These are phyloP conservation scores for Chaenodraco wilsoni DNA, from an alignment of 2,797 vertebrate genomes.

Conservation along the genomic window DNA sequence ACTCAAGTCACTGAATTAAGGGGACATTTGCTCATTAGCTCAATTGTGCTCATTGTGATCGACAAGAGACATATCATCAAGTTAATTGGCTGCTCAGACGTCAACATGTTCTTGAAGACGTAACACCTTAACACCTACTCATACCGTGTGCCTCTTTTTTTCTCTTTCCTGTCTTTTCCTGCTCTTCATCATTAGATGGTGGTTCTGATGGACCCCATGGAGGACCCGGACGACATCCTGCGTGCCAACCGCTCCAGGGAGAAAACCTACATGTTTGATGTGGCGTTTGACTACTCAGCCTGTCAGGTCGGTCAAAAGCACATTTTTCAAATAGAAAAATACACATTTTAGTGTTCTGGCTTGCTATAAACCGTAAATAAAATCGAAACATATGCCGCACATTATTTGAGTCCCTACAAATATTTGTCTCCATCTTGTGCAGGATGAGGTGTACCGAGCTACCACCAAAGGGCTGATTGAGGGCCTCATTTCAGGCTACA, in stretches of 20 bases:
- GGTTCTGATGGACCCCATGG: conserved; percentile 93
- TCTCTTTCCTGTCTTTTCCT: neutral
- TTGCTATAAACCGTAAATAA: neutral
- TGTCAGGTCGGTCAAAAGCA: conserved; percentile 80
- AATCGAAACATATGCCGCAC: neutral
- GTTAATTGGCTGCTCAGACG: conserved; percentile 2
- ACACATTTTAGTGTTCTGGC: neutral
- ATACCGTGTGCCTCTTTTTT: neutral
- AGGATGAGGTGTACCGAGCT: conserved; percentile 92
- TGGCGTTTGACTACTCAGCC: conserved; percentile 90
- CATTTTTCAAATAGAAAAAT: neutral
- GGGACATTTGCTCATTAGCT: conserved; percentile 20
- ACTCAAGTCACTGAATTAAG: neutral
- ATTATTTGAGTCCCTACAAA: neutral
- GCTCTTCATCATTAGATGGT: conserved; percentile 84
- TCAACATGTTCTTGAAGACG: neutral
- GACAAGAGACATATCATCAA: conserved; percentile 9
- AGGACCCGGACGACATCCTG: conserved; percentile 89
- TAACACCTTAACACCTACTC: neutral
- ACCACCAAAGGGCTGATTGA: conserved; percentile 91
- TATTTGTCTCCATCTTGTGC: conserved; percentile 13
- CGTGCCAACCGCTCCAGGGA: conserved; percentile 90
- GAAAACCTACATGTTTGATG: conserved; percentile 93
- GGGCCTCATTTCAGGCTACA: conserved; percentile 92
- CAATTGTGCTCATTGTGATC: conserved; percentile 15